These are phyloP conservation scores for Barnardius zonarius DNA, from an alignment of 2,113 vertebrate genomes.

Conservation along the genomic window DNA sequence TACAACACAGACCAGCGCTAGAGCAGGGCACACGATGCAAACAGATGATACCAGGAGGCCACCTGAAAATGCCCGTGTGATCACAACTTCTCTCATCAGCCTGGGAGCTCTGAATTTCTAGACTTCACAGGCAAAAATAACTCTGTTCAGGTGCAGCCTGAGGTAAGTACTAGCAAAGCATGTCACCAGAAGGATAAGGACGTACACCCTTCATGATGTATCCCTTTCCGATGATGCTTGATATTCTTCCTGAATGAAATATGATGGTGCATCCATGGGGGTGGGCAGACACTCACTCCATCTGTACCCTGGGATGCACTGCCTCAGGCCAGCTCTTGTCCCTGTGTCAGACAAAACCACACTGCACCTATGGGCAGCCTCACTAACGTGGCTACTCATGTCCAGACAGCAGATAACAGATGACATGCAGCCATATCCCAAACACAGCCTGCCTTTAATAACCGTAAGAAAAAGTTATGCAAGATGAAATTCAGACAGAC, in stretches of 20 bases:
- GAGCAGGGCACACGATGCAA: rapidly evolving
- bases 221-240: not conserved
- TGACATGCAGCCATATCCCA: rapidly evolving
- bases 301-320: not conserved
- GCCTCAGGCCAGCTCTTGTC: not conserved
- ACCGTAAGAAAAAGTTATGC: not conserved
- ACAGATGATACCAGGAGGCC: not conserved
- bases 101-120: not conserved
- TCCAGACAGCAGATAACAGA: not conserved
- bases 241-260: not conserved
- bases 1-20: not conserved
- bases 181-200: not conserved
- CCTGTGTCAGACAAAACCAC: not conserved
- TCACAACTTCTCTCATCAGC: not conserved
- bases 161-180: not conserved
- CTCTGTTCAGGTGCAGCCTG: not conserved
- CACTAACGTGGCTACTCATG: rapidly evolving
- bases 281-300: not conserved
- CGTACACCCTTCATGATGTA: rapidly evolving
- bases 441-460: not conserved
- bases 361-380: not conserved
- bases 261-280: not conserved
- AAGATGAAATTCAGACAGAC: not conserved
- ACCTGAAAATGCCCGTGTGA: not conserved
- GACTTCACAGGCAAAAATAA: not conserved